A percentile compares a stretch with the other conserved stretches of the same genome.
phyloP scores from a whole-genome alignment of 2,113 vertebrate species.

The Semnornis frantzii region DNA sequence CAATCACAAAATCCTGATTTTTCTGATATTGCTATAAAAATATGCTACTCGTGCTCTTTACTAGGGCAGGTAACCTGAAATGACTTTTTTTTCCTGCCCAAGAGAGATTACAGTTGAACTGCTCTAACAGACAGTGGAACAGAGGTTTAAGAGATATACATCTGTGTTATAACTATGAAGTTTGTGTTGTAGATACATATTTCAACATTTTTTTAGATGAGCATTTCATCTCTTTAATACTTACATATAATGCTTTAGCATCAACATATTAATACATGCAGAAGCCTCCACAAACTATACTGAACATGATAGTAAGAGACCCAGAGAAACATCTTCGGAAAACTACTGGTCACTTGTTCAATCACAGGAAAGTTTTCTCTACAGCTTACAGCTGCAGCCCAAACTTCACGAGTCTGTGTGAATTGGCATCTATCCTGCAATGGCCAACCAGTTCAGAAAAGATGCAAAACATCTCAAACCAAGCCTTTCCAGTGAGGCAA shows the following conservation, averaged over 20 bases:
- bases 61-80: background rate
- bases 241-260: background rate
- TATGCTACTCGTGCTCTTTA: background rate
- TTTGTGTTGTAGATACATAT: fast-evolving
- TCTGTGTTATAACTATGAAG: background rate
- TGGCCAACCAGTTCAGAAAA: background rate
- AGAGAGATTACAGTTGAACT: background rate
- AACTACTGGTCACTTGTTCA: background rate
- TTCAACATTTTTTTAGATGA: background rate
- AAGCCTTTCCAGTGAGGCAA: constrained; percentile 1
- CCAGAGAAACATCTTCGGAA: background rate
- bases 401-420: constrained; percentile 9
- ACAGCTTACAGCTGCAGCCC: background rate
- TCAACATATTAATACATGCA: background rate
- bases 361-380: background rate
- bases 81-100: background rate
- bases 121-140: background rate
- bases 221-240: background rate
- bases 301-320: background rate
- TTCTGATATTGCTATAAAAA: background rate
- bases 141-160: background rate
- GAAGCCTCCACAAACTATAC: background rate
- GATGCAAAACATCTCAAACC: constrained; percentile 20
- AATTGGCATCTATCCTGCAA: background rate
- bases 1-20: background rate